These are phyloP conservation scores for Pipistrellus pipistrellus DNA, from an alignment of 2,797 vertebrate species.

Conservation along the genomic window DNA sequence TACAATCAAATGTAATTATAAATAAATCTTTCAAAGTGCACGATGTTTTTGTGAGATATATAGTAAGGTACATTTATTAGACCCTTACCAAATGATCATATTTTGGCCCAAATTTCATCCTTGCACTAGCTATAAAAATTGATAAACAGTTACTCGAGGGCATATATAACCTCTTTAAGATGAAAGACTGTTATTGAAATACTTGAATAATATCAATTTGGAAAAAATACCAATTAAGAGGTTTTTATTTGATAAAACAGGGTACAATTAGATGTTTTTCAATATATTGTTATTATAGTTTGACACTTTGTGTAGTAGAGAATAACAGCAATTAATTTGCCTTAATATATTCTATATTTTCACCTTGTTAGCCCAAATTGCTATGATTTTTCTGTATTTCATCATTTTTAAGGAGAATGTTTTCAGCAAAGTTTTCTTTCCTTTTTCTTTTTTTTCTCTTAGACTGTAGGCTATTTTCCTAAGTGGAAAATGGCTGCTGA, in stretches of 20 bases:
- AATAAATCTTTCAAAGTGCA: constrained; percentile 46
- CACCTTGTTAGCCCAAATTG: background rate
- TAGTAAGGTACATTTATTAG: constrained; percentile 16
- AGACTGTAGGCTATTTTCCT: background rate
- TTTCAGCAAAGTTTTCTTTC: constrained; percentile 56
- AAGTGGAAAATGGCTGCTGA: constrained; percentile 47
- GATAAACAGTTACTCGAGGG: background rate
- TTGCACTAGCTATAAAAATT: constrained; percentile 41
- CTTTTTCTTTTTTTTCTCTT: constrained; percentile 51
- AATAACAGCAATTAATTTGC: constrained; percentile 49
- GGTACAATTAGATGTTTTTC: constrained; percentile 6
- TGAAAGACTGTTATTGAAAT: constrained; percentile 50
- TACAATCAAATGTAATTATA: background rate
- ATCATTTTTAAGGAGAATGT: constrained; percentile 33
- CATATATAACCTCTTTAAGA: background rate
- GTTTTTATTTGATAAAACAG: constrained; percentile 24
- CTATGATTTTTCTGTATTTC: constrained; percentile 63
- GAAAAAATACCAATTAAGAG: constrained; percentile 11
- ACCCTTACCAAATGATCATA: background rate
- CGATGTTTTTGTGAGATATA: background rate
- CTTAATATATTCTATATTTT: constrained; percentile 42
- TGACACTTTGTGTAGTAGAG: constrained; percentile 4
- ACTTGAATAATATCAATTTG: constrained; percentile 7
- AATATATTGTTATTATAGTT: background rate
- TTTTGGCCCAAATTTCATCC: constrained; percentile 37